phyloP scores from a whole-genome alignment of 2,888 invertebrate species.

The Dasysyrphus tricinctus region DNA sequence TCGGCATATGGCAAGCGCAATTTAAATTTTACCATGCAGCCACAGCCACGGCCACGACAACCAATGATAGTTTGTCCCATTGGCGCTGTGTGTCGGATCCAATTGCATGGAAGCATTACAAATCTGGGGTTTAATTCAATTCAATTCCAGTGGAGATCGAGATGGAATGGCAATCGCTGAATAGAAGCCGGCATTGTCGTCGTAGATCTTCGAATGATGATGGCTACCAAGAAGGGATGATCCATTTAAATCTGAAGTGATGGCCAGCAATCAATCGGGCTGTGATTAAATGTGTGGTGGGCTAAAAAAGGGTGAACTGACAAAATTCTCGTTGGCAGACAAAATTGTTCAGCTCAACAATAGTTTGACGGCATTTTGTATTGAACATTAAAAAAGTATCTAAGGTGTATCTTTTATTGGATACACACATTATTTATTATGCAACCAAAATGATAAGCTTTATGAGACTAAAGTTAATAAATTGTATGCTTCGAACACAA shows the following conservation, averaged over 20 bases:
- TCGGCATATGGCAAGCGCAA: conserved; percentile 60
- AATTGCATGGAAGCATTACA: conserved; percentile 65
- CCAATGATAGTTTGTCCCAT: conserved; percentile 65
- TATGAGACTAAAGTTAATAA: no score
- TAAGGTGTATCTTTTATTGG: no score
- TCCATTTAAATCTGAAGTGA: conserved; percentile 32
- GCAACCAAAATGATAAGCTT: no score
- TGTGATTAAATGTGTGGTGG: not conserved
- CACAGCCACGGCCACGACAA: conserved; percentile 35
- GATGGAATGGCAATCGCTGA: conserved; percentile 23
- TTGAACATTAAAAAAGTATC: no score
- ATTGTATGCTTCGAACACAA: no score
- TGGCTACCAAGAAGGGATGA: conserved; percentile 34
- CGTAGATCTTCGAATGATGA: conserved; percentile 3
- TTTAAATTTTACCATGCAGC: conserved; percentile 67
- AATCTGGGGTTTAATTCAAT: conserved; percentile 48
- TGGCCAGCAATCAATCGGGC: conserved; percentile 8
- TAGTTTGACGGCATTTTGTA: no score
- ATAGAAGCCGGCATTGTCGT: not conserved
- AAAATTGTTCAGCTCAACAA: not conserved
- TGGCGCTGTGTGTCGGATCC: conserved; percentile 64
- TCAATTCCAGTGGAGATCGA: conserved; percentile 25
- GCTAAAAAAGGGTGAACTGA: not conserved
- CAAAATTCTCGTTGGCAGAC: not conserved
- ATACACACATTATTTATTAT: no score